phyloP scores from a whole-genome alignment of 2,113 vertebrate genomes.

The Egretta garzetta region DNA sequence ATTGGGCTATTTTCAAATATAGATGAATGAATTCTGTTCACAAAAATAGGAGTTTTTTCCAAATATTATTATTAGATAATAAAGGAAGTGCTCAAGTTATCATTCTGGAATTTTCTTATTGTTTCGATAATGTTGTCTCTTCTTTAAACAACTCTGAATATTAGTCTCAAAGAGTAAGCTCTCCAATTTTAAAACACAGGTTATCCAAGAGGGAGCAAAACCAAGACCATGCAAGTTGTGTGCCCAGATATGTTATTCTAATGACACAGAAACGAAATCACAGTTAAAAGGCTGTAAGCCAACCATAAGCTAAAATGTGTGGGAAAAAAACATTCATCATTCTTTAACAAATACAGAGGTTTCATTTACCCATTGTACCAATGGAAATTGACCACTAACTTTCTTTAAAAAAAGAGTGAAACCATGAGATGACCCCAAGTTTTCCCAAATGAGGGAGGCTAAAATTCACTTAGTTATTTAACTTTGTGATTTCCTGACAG shows the following conservation, averaged over 20 bases:
- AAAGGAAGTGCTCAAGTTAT: not conserved
- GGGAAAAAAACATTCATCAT: not conserved
- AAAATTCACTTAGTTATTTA: not conserved
- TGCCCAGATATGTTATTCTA: not conserved
- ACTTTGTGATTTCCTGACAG: not conserved
- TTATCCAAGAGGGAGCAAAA: not conserved
- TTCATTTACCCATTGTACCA: not conserved
- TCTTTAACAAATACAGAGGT: not conserved
- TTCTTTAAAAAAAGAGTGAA: not conserved
- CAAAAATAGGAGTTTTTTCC: not conserved
- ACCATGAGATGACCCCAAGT: not conserved
- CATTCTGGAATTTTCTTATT: not conserved
- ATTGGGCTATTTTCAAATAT: conserved; percentile 13
- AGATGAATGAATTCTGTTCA: conserved; percentile 19
- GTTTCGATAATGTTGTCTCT: not conserved
- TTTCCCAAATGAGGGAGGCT: not conserved
- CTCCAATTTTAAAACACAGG: not conserved
- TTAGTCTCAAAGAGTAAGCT: not conserved
- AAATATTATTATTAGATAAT: not conserved
- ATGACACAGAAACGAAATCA: not conserved
- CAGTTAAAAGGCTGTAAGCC: not conserved
- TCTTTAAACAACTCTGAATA: not conserved
- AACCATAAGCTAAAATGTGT: not conserved
- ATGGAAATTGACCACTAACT: not conserved
- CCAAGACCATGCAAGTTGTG: not conserved